Conservation (phyloP, 1,140 invertebrate genomes). For the Procambarus virginalis region DNA sequence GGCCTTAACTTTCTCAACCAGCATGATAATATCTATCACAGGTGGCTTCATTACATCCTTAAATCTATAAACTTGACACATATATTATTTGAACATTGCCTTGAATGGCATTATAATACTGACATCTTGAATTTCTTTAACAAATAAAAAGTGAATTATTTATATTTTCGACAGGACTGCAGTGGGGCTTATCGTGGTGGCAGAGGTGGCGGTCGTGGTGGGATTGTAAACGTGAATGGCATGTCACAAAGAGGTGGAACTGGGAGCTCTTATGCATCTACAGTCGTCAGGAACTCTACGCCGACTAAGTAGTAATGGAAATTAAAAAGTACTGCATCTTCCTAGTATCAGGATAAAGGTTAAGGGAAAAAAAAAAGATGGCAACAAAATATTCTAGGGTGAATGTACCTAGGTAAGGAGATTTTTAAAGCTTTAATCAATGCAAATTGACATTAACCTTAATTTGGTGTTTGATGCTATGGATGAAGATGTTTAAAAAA, state of each 20-base stretch:
- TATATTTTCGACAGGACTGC: conserved; percentile 19
- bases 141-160: too few relatives aligned
- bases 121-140: too few relatives aligned
- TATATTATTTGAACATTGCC: too few relatives aligned
- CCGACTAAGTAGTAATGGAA: conserved; percentile 46
- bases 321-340: not conserved
- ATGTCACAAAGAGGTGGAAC: conserved; percentile 39
- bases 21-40: too few relatives aligned
- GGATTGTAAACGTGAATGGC: conserved; percentile 48
- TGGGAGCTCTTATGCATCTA: conserved; percentile 46
- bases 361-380: not conserved
- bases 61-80: too few relatives aligned
- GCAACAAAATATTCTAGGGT: conserved; percentile 2
- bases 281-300: conserved; percentile 57
- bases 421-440: conserved; percentile 54
- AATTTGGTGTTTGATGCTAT: conserved; percentile 25
- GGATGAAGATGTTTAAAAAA: not conserved
- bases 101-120: too few relatives aligned
- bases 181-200: conserved; percentile 71
- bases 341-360: not conserved
- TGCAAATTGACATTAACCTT: conserved; percentile 33
- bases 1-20: too few relatives aligned
- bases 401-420: conserved; percentile 33
- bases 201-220: conserved; percentile 69
- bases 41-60: too few relatives aligned